phyloP scores from a whole-genome alignment of 2,113 vertebrate genomes.

The Prionailurus viverrinus region DNA sequence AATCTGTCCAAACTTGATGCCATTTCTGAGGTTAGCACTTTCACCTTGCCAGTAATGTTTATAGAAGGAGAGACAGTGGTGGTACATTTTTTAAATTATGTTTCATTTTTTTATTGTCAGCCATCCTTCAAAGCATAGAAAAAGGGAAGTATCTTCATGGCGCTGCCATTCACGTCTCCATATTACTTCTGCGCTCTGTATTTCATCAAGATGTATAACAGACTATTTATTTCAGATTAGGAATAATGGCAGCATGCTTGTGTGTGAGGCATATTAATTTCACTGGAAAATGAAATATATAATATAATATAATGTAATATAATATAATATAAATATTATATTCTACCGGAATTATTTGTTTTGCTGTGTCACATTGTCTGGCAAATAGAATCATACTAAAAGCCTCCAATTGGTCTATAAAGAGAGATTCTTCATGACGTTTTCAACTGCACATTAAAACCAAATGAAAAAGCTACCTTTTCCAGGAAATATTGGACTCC shows the following conservation, averaged over 20 bases:
- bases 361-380: background rate
- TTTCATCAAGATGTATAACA: background rate
- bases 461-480: background rate
- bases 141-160: background rate
- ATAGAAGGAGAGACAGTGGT: background rate
- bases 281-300: slow-evolving; percentile 26
- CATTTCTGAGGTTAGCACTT: rapidly evolving
- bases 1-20: background rate
- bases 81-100: background rate
- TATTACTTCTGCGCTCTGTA: background rate
- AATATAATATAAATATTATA: no score
- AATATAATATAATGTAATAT: background rate
- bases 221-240: background rate
- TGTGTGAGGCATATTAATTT: background rate
- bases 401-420: background rate
- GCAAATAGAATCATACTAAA: background rate
- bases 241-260: background rate
- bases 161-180: no score
- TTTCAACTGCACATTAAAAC: background rate
- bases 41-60: background rate
- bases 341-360: background rate
- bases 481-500: background rate
- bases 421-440: background rate
- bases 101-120: background rate
- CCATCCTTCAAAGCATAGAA: background rate